Evolutionary conservation across 2,888 invertebrate genomes (phyloP), one percentile per base, ranked within the genome.

Genomic region (Neoascia interrupta): DNA sequence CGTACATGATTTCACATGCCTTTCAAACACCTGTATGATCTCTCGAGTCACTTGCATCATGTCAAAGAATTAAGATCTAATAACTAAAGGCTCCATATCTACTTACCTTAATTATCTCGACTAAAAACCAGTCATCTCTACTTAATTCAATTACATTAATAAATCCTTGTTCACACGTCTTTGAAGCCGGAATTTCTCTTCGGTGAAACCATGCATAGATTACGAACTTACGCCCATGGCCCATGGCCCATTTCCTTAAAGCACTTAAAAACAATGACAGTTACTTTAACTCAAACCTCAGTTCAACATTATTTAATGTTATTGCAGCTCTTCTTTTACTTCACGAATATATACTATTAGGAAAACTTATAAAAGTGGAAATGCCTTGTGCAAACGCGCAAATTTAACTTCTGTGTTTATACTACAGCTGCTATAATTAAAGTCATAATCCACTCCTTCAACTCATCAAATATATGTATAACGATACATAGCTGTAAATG

Each of bases 81-180:
- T n/a, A n/a, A n/a, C n/a, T n/a, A n/a, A n/a, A n/a, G n/a, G n/a
- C n/a, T n/a, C n/a, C n/a, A n/a, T n/a, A n/a, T n/a, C n/a, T n/a
- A n/a, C n/a, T n/a, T n/a, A n/a, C n/a, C n/a, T n/a, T 56, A 49
- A 36, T 41, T 26, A 34, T 18, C 26, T 23, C 39, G 36, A 26
- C 21, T 36, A 23, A 6, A n/a, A 69, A 36, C 18, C 61, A 68
- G 45, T 74, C 74, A 31, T 41, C 47, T 43, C 36, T 61, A 56
- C 47, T 61, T 68, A 61, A 75, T 69, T 54, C 47, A 61, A 74
- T 74, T 74, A 69, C n/a, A n/a, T n/a, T n/a, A 56, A 61, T 49
- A 54, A 26, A 26, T 45, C 51, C 53, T 53, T 43, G 63, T 64
- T 53, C 51, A 53, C 63, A 63, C 51, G 18, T 64, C 41, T 23